Conservation (phyloP, 2,888 invertebrate genomes). For the Epinotia ramella region DNA sequence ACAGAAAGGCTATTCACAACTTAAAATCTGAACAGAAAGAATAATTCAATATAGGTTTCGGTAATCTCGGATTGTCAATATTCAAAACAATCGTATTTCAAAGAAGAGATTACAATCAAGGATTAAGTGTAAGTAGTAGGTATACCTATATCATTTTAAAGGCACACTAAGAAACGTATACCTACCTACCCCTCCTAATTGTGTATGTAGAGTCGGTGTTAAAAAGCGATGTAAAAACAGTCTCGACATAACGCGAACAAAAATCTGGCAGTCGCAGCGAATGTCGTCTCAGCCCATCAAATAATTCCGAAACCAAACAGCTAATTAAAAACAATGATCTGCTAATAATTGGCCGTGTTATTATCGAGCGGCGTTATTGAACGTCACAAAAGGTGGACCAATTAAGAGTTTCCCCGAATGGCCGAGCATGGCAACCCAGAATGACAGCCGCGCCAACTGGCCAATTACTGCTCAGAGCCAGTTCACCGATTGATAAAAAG, state of each 20-base stretch:
- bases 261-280: neutral
- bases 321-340: conserved; percentile 79
- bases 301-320: conserved; percentile 59
- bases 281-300: conserved; percentile 41
- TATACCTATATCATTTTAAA: no score
- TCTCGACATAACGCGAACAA: conserved; percentile 8
- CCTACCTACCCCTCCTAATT: no score
- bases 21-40: neutral
- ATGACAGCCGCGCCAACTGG: conserved; percentile 78
- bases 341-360: conserved; percentile 79
- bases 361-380: conserved; percentile 81
- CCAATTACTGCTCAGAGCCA: conserved; percentile 77
- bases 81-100: neutral
- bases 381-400: conserved; percentile 82
- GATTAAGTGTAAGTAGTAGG: neutral
- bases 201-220: neutral
- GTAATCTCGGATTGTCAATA: neutral
- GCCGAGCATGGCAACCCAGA: conserved; percentile 77
- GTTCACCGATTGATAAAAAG: conserved; percentile 78
- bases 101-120: neutral
- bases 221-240: neutral
- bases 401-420: conserved; percentile 84
- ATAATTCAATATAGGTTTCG: no score
- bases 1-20: neutral
- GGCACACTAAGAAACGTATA: no score